Base-by-base conservation (phyloP, 2,113 vertebrate genomes). In the Brachionichthys hirsutus region DNA sequence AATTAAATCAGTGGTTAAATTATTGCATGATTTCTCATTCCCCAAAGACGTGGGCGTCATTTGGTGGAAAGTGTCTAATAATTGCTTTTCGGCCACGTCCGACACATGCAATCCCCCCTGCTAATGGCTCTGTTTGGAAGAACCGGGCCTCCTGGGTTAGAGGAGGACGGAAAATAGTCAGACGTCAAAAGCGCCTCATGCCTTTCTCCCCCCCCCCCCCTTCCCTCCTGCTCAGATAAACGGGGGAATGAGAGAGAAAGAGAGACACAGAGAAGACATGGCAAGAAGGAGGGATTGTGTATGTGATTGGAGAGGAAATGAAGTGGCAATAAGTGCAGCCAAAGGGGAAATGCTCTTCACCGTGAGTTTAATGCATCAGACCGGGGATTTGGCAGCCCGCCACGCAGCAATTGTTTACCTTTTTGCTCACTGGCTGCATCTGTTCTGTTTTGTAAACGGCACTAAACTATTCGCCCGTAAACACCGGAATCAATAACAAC, bases 351-450 rank as follows among this genome's bases (percentile, higher is more conserved):
- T 94, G 92, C 92, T 93, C 92, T 95, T 96, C 93, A 94, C 93
- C 93, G 92, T 92, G 92, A 94, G 92, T 97, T 94, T 98, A 98
- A 97, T 98, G 94, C 94, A 93, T 95, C 89, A 90, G 88, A 90
- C 92, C 93, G 88, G 90, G 92, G 91, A 92, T 92, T 93, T 98
- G 95, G 95, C 95, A 94, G 91, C 83, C 87, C 89, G 95, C 96
- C 95, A 96, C 88, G 92, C 90, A 95, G 93, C 94, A 95, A 96
- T 97, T 99, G 95, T 98, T 98, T 99, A 99, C 95, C 93, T 98
- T 97, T 96, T 95, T 95, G 93, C 95, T 93, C 94, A 92, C 93
- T 87, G 93, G 95, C 94, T 95, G 93, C 97, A 97, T 98, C 95
- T 98, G 94, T 94, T 98, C 94, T 92, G 93, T 94, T 96, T 96